A percentile compares a stretch with the other conserved stretches of the same genome.
Conservation (phyloP, 2,113 vertebrate genomes). For the Alaudala cheleensis region DNA sequence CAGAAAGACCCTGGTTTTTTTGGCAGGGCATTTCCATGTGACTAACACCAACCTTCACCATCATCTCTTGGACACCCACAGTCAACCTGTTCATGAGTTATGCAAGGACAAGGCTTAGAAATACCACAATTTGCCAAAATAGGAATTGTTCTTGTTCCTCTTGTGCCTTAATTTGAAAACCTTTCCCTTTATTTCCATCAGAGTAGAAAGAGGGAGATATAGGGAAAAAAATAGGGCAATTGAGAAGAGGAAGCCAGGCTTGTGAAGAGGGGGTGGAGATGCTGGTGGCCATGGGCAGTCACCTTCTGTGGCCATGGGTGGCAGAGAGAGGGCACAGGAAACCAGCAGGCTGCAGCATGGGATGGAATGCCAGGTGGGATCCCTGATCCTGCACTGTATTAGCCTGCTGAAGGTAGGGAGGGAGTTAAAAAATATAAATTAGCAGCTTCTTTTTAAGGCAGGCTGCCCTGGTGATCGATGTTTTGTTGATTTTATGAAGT, state of each 20-base stretch:
- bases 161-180: neutral
- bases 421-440: neutral
- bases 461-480: neutral
- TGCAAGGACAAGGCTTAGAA: neutral
- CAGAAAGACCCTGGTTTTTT: neutral
- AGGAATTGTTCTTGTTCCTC: neutral
- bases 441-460: neutral
- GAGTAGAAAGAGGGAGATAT: neutral
- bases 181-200: neutral
- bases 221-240: neutral
- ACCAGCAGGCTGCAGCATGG: neutral
- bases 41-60: neutral
- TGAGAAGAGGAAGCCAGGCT: neutral
- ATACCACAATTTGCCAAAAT: neutral
- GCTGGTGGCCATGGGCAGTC: neutral
- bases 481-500: neutral
- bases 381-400: neutral
- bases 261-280: neutral
- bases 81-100: neutral
- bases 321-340: fast-evolving
- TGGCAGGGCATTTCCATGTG: neutral
- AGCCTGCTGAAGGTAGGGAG: neutral
- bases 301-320: neutral
- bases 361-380: fast-evolving
- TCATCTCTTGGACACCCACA: neutral